A percentile compares a stretch with the other conserved stretches of the same genome.
Conservation (phyloP, 1,140 invertebrate genomes). For the Ceratosolen fusciceps region DNA sequence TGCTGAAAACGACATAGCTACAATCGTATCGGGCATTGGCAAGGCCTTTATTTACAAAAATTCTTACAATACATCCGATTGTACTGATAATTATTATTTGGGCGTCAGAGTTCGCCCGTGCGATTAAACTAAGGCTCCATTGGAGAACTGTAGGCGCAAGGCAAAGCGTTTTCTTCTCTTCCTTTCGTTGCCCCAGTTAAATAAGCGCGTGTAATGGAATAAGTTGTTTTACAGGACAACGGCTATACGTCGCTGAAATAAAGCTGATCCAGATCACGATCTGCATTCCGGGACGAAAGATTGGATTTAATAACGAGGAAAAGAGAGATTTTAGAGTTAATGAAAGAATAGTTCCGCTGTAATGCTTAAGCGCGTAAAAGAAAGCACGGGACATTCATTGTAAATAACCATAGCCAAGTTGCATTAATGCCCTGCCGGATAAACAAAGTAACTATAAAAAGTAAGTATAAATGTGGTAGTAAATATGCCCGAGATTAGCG, state of each 20-base stretch:
- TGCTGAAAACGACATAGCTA: too few relatives aligned
- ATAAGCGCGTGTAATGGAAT: not conserved
- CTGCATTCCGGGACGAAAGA: not conserved
- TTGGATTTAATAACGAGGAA: not conserved
- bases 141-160: too few relatives aligned
- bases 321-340: not conserved
- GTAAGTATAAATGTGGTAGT: too few relatives aligned
- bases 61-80: too few relatives aligned
- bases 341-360: not conserved
- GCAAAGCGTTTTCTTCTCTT: too few relatives aligned
- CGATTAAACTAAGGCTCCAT: too few relatives aligned
- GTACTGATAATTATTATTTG: too few relatives aligned
- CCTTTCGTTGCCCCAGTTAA: too few relatives aligned
- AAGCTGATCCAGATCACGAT: not conserved
- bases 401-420: not conserved
- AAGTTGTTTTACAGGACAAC: too few relatives aligned
- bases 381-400: not conserved
- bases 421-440: not conserved
- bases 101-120: too few relatives aligned
- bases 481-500: not conserved
- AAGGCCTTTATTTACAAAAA: too few relatives aligned
- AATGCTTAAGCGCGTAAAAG: not conserved
- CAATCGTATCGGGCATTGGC: too few relatives aligned
- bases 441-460: conserved; percentile 3
- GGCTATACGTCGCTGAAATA: not conserved